Evolutionary conservation across 2,888 invertebrate genomes (phyloP), one percentile per base, ranked within the genome.

Genomic region (Oxytorus armatus): DNA sequence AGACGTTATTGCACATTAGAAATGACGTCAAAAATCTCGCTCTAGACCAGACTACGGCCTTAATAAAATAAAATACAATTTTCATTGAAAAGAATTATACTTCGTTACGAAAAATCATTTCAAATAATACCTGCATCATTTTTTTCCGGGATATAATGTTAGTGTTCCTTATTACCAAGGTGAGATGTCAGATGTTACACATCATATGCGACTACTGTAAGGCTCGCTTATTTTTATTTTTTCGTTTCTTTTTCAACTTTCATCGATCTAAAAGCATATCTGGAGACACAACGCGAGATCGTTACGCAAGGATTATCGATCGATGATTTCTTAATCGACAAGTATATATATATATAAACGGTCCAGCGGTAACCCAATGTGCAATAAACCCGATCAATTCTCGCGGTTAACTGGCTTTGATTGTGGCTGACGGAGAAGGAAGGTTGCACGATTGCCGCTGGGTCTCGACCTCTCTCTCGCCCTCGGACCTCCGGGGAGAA

Each of bases 361-460:
- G 53, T 14, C 44, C 53, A 33, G 69, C 25, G 65, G 49, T 51
- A 57, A 72, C 51, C 61, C 65, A n/a, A n/a, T 36, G 36, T 39
- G 73, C 73, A 72, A 79, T 77, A 77, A 79, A 66, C 44, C 44
- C 69, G 77, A 82, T 82, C 79, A 72, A 82, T 79, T 75, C 65
- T 57, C 63, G 63, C 55, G 70, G 70, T 79, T 80, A 77, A 77
- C 72, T 76, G n/a, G 70, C 53, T 23, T 70, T 70, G 70, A 78
- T 80, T 73, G 82, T 61, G 49, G 72, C 44, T 55, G 70, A 77
- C 69, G 14, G 44, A 55, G 23, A 29, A 42, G 55, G 14, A 44
- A 68, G 76, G 72, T 61, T 72, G 76, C 79, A 76, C 76, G 76
- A 80, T 80, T 61, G 47, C 44, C 53, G n/a, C 18, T 33, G 68